Percentiles rank a stretch among this genome's conserved stretches.
Conservation (phyloP, 1,140 invertebrate species). For the Zaprionus camerounensis region DNA sequence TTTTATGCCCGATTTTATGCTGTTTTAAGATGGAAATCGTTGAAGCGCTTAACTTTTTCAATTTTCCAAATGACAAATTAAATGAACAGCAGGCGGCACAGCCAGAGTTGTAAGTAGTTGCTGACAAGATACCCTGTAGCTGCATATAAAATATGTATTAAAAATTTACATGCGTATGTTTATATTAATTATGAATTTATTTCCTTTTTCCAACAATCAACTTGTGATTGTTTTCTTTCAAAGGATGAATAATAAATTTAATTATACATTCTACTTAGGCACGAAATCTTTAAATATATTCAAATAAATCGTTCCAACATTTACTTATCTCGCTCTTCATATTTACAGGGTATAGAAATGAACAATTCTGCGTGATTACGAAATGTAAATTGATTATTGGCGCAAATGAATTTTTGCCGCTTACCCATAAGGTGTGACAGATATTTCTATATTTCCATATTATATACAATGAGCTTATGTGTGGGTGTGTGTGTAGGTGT, state of each 20-base stretch:
- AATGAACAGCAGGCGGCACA: neutral
- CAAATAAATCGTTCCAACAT: too few species aligned
- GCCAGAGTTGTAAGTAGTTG: too few species aligned
- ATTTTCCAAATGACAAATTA: constrained; percentile 21
- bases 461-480: neutral
- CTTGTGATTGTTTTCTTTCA: too few species aligned
- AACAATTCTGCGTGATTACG: constrained; percentile 27
- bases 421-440: constrained; percentile 11
- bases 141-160: neutral
- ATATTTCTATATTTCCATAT: neutral
- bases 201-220: neutral
- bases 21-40: constrained; percentile 6
- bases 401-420: constrained; percentile 15
- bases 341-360: neutral
- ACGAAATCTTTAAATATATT: too few species aligned
- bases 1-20: neutral
- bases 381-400: constrained; percentile 30
- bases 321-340: neutral
- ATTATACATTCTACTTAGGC: too few species aligned
- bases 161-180: neutral
- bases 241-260: too few species aligned
- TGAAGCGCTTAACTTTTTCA: constrained; percentile 9
- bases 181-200: neutral
- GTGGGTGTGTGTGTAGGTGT: neutral
- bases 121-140: neutral